Base-by-base conservation (phyloP, 1,140 invertebrate genomes). In the Venustaconcha ellipsiformis region DNA sequence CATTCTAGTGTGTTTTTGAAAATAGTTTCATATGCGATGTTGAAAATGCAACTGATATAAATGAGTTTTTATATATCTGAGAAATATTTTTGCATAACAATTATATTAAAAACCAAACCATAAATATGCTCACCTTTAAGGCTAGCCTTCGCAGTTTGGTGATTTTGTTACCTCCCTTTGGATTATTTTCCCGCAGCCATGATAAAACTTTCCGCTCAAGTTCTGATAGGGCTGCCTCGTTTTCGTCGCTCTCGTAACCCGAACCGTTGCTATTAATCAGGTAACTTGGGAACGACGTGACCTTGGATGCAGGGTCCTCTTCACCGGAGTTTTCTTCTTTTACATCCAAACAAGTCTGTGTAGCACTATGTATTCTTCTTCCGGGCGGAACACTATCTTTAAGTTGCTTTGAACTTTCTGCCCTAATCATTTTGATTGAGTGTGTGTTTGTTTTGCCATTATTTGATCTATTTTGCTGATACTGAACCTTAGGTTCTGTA, bases 171-270 rank as follows among this genome's bases (percentile, higher is more conserved):
- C 76, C 73, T 37, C 78, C 72, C 67, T 80, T 75, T 0, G 85
- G 83, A 71, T 84, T 87, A 60, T 82, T 82, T 60, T 82, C 75
- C 23, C 67, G 65, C 5, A 87, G 67, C 85, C 85, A 85, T 56
- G 75, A 72, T 23, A 76, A 69, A 14, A 85, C 83, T 70, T 79
- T 78, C 2, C 74, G 74, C 69, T 87, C 85, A 12, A 87, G 63
- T 57, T 75, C 70, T 59, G 72, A 78, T 11, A 85, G 71, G 2
- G 72, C 73, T 12, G 70, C 77, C 57, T 87, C 82, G 69, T 78
- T 72, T 48, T 79, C 72, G 12, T 55, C 58, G 1, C 74, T 68
- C 26, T 76, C 71, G 57, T 78, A 78, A 55, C 57, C 37, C 12
- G 74, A 56, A 59, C 68, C 67, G 15, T 59, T 48, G 11, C 57